Percentiles rank a stretch among this genome's conserved stretches.
Conservation (phyloP, 2,888 invertebrate species). For the Sarcophaga carnaria region DNA sequence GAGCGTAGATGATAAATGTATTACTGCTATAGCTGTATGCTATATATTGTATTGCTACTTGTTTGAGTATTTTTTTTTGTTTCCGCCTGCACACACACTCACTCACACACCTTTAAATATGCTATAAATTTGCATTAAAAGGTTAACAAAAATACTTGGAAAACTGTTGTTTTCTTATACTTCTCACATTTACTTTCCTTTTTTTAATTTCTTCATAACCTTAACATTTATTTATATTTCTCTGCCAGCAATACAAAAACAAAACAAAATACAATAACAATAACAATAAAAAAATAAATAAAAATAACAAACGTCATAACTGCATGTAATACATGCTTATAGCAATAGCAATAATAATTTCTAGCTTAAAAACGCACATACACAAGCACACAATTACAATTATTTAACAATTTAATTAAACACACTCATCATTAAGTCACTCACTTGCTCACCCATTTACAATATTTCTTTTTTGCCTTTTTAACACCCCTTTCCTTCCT, state of each 20-base stretch:
- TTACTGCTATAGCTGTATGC: neutral
- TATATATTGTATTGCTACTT: neutral
- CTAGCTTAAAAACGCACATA: conserved; percentile 1
- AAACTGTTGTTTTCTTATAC: neutral
- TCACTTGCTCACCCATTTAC: neutral
- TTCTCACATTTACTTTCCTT: neutral
- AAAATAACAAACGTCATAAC: conserved; percentile 40
- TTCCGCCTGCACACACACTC: conserved; percentile 22
- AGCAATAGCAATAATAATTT: conserved; percentile 30
- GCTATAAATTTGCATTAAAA: conserved; percentile 15
- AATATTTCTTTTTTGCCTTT: neutral
- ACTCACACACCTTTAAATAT: conserved; percentile 54
- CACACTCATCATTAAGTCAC: conserved; percentile 56
- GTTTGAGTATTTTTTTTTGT: conserved; percentile 25
- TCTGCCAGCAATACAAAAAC: neutral
- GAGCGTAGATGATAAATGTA: neutral
- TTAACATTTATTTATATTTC: neutral
- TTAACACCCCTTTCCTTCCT: conserved; percentile 25
- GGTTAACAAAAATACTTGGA: too few species aligned
- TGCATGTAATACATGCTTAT: conserved; percentile 33
- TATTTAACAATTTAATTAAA: conserved; percentile 27
- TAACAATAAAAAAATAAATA: conserved; percentile 34
- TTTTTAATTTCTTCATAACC: neutral
- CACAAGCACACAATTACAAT: neutral
- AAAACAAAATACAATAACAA: conserved; percentile 3